Evolutionary conservation across 1,140 invertebrate genomes (phyloP).

Genomic region (Amyelois transitella): DNA sequence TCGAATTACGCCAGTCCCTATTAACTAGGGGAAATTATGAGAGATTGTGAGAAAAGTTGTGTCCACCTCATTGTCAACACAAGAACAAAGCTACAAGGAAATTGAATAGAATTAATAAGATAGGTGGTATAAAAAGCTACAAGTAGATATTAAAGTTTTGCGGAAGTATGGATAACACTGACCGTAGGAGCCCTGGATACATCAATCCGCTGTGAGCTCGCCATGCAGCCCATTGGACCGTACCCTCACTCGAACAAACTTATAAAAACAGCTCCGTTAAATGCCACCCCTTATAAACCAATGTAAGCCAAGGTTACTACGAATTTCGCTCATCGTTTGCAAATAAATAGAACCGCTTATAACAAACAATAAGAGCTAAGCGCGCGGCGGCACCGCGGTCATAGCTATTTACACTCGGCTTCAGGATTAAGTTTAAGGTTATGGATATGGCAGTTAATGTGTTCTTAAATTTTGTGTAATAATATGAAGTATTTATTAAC

Average conservation of each 20-base stretch:
- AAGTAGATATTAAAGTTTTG: background rate
- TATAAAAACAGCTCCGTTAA: slow-evolving; percentile 4
- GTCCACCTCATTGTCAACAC: too few species aligned
- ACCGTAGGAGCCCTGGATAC: slow-evolving; percentile 18
- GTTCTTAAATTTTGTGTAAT: too few species aligned
- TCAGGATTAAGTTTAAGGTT: too few species aligned
- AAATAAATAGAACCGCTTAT: background rate
- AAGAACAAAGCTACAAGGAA: too few species aligned
- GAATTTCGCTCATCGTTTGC: background rate
- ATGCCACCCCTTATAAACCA: slow-evolving; percentile 9
- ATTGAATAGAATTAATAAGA: too few species aligned
- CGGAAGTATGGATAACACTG: slow-evolving; percentile 1
- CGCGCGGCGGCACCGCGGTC: slow-evolving; percentile 2
- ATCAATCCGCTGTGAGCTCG: slow-evolving; percentile 31
- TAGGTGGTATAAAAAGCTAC: too few species aligned
- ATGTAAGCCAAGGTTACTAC: slow-evolving; percentile 37
- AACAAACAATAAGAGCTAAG: background rate
- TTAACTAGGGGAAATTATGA: too few species aligned
- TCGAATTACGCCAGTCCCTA: too few species aligned
- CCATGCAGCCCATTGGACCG: slow-evolving; percentile 45
- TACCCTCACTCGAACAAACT: slow-evolving; percentile 6
- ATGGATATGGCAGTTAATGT: too few species aligned
- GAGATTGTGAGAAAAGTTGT: too few species aligned
- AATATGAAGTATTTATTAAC: too few species aligned
- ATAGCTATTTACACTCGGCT: slow-evolving; percentile 2